phyloP scores from a whole-genome alignment of 2,113 vertebrate genomes.

The Pogonocichla stellata region DNA sequence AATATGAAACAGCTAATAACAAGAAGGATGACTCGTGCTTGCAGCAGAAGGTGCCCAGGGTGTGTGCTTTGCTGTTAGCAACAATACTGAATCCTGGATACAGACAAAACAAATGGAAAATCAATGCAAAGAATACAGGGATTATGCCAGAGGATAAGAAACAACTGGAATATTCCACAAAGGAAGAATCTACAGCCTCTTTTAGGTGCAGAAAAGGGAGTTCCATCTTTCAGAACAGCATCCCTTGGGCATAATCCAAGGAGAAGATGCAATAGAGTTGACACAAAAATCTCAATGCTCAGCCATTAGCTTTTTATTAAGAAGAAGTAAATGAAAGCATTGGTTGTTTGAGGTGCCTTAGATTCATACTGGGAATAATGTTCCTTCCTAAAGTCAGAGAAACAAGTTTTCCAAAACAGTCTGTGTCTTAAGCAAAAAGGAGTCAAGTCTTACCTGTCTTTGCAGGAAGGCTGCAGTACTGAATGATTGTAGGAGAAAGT shows the following conservation, averaged over 20 bases:
- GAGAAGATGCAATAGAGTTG: background rate
- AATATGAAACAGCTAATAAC: background rate
- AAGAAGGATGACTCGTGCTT: background rate
- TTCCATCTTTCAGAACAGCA: background rate
- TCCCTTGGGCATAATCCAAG: background rate
- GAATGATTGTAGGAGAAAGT: background rate
- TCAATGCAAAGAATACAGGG: background rate
- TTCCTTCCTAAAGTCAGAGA: background rate
- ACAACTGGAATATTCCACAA: background rate
- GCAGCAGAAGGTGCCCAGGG: constrained; percentile 21
- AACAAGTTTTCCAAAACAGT: background rate
- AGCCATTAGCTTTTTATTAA: background rate
- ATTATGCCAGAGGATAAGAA: background rate
- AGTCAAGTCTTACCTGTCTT: background rate
- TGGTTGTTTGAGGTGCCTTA: background rate
- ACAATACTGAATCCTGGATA: background rate
- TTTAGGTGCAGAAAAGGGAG: background rate
- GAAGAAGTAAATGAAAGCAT: background rate
- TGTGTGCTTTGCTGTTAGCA: background rate
- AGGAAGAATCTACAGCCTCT: background rate
- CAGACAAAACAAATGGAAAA: background rate
- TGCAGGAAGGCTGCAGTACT: background rate
- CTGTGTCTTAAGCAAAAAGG: background rate
- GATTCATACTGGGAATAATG: background rate
- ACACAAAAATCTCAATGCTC: background rate